phyloP scores from a whole-genome alignment of 2,113 vertebrate genomes.

The Cheirogaleus medius region DNA sequence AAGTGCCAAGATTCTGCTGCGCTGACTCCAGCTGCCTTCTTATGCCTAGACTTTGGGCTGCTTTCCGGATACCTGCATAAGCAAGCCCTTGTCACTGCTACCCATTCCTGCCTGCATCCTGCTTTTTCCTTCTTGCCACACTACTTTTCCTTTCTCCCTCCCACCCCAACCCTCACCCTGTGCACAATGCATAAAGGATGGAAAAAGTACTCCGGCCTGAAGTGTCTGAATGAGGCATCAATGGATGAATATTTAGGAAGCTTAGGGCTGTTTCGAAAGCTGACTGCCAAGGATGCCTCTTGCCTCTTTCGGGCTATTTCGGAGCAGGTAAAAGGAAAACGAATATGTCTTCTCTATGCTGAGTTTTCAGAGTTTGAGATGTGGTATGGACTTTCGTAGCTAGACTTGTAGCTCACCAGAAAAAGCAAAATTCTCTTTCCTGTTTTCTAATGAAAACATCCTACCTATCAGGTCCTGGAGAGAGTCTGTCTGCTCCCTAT shows the following conservation, averaged over 20 bases:
- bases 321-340: conserved; percentile 90
- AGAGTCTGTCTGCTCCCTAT: not conserved
- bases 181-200: conserved; percentile 92
- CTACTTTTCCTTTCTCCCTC: conserved; percentile 81
- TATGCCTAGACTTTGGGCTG: conserved; percentile 57
- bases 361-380: conserved; percentile 30
- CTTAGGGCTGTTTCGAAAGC: conserved; percentile 95
- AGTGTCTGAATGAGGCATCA: conserved; percentile 87
- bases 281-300: conserved; percentile 95
- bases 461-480: not conserved
- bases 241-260: conserved; percentile 97
- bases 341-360: conserved; percentile 28
- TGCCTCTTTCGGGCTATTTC: conserved; percentile 96
- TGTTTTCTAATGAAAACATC: conserved; percentile 7
- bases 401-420: not conserved
- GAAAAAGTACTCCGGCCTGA: conserved; percentile 92
- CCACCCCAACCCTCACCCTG: conserved; percentile 56
- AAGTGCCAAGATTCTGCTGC: conserved; percentile 56
- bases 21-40: conserved; percentile 64
- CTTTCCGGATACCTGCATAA: conserved; percentile 69
- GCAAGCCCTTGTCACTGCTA: conserved; percentile 58
- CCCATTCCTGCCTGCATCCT: conserved; percentile 62
- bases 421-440: not conserved
- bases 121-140: conserved; percentile 77
- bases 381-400: not conserved